Percentiles rank a stretch among this genome's conserved stretches.
Evolutionary conservation across 1,140 invertebrate genomes (phyloP).

Genomic region (Leucophenga varia): DNA sequence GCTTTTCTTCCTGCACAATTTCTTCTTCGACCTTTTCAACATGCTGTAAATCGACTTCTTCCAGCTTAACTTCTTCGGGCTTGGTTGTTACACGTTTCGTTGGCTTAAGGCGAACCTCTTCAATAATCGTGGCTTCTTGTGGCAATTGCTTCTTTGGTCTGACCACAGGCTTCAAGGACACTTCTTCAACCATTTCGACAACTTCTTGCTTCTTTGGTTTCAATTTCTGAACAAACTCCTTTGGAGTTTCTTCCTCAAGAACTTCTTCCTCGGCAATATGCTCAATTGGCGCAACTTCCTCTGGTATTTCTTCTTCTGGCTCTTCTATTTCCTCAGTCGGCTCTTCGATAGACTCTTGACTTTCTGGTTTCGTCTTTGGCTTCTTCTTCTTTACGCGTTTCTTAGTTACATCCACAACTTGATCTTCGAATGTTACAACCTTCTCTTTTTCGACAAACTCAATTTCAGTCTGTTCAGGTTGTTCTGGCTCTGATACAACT

Average conservation of each 20-base stretch:
- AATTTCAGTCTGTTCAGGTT: conserved; percentile 32
- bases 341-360: conserved; percentile 42
- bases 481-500: conserved; percentile 13
- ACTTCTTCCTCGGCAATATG: conserved; percentile 18
- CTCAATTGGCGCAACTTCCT: too few relatives aligned
- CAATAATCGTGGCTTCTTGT: conserved; percentile 41
- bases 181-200: conserved; percentile 52
- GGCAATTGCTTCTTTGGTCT: conserved; percentile 39
- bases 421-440: conserved; percentile 27
- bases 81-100: conserved; percentile 39
- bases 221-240: conserved; percentile 26
- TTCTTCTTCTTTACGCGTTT: conserved; percentile 46
- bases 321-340: too few relatives aligned
- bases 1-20: conserved; percentile 38
- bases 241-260: conserved; percentile 17
- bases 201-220: conserved; percentile 42
- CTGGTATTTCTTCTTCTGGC: conserved; percentile 17
- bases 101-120: conserved; percentile 51
- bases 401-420: conserved; percentile 41
- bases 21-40: conserved; percentile 54
- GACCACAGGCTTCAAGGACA: conserved; percentile 53
- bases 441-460: conserved; percentile 28
- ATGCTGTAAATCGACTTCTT: conserved; percentile 59
- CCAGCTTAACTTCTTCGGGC: conserved; percentile 48
- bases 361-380: too few relatives aligned